A percentile compares a stretch with the other conserved stretches of the same genome.
These are phyloP conservation scores for Camelus bactrianus DNA, from an alignment of 2,113 vertebrate species.

Conservation along the genomic window DNA sequence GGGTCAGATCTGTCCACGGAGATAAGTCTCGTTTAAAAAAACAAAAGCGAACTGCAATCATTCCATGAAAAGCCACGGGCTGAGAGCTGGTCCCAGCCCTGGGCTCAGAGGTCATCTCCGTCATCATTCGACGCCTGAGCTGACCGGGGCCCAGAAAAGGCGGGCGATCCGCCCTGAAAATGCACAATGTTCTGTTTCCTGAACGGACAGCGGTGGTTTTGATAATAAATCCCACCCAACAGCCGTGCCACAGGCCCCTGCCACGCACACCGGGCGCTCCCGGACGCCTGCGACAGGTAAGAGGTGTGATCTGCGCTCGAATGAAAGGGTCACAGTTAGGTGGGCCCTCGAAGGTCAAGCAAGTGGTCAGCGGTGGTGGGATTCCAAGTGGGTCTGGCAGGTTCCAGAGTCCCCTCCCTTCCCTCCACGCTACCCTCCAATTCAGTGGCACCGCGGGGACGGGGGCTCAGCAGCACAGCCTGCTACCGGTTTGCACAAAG, in stretches of 20 bases:
- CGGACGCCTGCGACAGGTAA: too few species aligned
- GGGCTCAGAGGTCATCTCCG: not conserved
- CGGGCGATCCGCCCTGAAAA: not conserved
- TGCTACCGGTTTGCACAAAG: not conserved
- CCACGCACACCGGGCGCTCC: accelerated
- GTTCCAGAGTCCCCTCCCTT: not conserved
- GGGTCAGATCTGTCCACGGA: not conserved
- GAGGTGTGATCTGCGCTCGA: too few species aligned
- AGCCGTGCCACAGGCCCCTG: accelerated
- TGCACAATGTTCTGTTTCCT: not conserved
- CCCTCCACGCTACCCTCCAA: not conserved
- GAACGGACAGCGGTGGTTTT: accelerated
- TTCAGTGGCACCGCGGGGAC: not conserved
- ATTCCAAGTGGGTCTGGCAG: not conserved
- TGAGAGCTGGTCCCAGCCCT: too few species aligned
- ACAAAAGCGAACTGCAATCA: not conserved
- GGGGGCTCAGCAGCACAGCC: not conserved
- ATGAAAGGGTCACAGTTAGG: not conserved
- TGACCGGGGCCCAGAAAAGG: not conserved
- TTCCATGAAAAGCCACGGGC: not conserved
- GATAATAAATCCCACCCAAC: not conserved
- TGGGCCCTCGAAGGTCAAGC: accelerated
- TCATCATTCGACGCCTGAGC: not conserved
- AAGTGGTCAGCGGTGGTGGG: accelerated
- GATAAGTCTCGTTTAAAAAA: not conserved